phyloP scores from a whole-genome alignment of 2,797 vertebrate species.

The Hoplostethus mediterraneus region DNA sequence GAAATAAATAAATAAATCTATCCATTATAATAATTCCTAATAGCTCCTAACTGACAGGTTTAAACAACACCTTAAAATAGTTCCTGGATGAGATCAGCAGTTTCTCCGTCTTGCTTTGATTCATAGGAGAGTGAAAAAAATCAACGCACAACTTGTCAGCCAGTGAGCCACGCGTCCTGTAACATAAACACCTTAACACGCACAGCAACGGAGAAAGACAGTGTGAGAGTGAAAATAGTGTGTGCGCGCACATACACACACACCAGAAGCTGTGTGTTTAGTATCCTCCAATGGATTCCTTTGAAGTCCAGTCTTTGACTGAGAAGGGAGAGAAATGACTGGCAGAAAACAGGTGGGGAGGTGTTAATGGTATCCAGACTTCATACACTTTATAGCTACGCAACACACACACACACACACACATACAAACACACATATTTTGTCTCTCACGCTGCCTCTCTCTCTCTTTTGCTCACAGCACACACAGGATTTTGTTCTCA shows the following conservation, averaged over 20 bases:
- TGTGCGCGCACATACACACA: background rate
- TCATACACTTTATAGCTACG: constrained; percentile 5
- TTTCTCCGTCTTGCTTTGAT: background rate
- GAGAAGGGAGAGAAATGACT: constrained; percentile 37
- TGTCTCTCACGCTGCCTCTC: background rate
- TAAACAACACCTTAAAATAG: constrained; percentile 49
- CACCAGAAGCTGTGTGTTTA: constrained; percentile 43
- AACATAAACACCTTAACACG: constrained; percentile 57
- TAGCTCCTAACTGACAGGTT: constrained; percentile 32
- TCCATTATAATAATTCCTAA: constrained; percentile 18
- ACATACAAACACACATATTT: constrained; percentile 2
- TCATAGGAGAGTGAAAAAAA: constrained; percentile 18
- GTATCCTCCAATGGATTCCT: constrained; percentile 28
- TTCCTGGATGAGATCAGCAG: constrained; percentile 55
- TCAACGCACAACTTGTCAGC: constrained; percentile 33
- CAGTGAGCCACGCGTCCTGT: constrained; percentile 38
- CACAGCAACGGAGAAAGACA: constrained; percentile 21
- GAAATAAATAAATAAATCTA: no score
- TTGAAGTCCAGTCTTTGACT: constrained; percentile 42
- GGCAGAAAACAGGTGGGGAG: constrained; percentile 57
- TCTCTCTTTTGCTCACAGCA: background rate
- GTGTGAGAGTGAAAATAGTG: constrained; percentile 12
- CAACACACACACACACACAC: background rate
- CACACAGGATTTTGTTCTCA: background rate
- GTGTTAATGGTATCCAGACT: constrained; percentile 59